Evolutionary conservation across 2,113 vertebrate genomes (phyloP), one percentile per base, ranked within the genome.

Genomic region (Chaenogobius annularis): DNA sequence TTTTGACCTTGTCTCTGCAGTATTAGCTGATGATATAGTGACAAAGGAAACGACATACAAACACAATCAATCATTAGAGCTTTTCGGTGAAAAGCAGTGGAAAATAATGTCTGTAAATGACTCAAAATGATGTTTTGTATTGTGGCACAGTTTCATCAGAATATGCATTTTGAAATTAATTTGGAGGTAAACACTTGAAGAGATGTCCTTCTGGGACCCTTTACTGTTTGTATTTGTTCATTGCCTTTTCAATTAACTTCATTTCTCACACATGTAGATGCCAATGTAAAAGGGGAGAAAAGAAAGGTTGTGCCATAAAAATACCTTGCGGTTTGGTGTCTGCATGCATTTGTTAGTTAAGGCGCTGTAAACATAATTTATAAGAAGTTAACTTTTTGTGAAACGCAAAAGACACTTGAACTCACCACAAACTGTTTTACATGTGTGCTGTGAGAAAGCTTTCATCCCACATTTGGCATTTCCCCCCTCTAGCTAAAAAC

Each of bases 321-420:
- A 17, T 13, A 35, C 58, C 58, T 35, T 9, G 26, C 17, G 58
- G 70, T 77, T 74, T 55, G 43, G 68, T 79, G 70, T 89, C 72
- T 88, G 85, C 81, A 81, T 84, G 85, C 13, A 37, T 77, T 69
- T 83, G 69, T 87, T 56, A 37, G 48, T 80, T 70, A 76, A 66
- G 55, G 68, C 63, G 70, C 71, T 85, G 70, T 84, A 59, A 61
- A 56, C 73, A 72, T 76, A 6, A 19, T 78, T 64, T 9, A 67
- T 64, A 66, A 72, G 37, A 37, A 69, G 73, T 44, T 31, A 43
- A 72, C 35, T 72, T 55, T 63, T 48, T 46, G 44, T 74, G 55
- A 75, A 68, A 59, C 68, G 65, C 67, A 5, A 81, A 66, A 14
- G 40, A 78, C 72, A 77, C 50, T 63, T 73, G 43, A 73, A 75